Evolutionary conservation across 2,797 vertebrate genomes (phyloP), one percentile per base, ranked within the genome.

Genomic region (Peromyscus nudipes): DNA sequence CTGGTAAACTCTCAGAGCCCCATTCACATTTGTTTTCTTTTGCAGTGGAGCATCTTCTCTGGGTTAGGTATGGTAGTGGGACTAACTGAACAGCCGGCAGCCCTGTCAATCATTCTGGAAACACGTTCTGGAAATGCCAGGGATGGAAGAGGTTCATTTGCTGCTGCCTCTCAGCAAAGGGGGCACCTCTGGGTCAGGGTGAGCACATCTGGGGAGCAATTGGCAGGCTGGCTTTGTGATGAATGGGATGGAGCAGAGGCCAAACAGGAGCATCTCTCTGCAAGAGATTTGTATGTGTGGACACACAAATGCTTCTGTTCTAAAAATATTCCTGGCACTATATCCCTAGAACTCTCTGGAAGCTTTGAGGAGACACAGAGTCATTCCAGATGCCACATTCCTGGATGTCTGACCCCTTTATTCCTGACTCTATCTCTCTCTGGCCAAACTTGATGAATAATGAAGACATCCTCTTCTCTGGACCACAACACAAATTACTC

Each of bases 271-370:
- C 86, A 73, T 27, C 52, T 46, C 60, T 96, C 52, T 49, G 31
- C 8, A 75, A 85, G 67, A 97, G 94, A 98, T 97, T 97, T 97
- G 97, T 97, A 55, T 76, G 49, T 96, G 62, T 94, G 89, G 97
- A 96, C 64, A 98, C 37, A 96, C 16, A 96, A 55, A 96, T 94
- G 92, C 52, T 71, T 29, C 69, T 95, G 73, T 23, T 88, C 67
- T 89, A 81, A 97, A 97, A 96, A 92, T 19, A 96, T 77, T 91
- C 80, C 64, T 94, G 89, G 52, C 31, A 16, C 60, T 52, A 17
- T 49, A 80, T 86, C 75, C 34, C 73, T 85, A 34, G 52, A 75
- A 1, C 2, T 52, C 37, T 87, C 75, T 40, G 64, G 37, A 91
- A 93, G 82, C 29, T 31, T 29, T 76, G 27, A 52, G 49, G 96